Percentiles rank a stretch among this genome's conserved stretches.
phyloP scores from a whole-genome alignment of 2,888 invertebrate species.

The Drosophila setosimentum region DNA sequence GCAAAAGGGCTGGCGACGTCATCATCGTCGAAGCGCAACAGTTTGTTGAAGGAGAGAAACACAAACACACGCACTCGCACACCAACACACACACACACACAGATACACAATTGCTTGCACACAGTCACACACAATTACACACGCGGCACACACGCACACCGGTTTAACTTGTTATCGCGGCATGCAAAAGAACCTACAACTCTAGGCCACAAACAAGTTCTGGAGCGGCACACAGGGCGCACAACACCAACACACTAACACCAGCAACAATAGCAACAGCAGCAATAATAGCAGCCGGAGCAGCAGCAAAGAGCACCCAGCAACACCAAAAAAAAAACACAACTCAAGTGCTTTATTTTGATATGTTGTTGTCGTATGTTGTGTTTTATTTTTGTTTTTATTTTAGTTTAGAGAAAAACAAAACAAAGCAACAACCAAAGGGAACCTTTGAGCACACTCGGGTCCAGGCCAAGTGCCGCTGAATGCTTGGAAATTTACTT shows the following conservation, averaged over 20 bases:
- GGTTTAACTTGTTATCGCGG: slow-evolving; percentile 80
- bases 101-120: slow-evolving; percentile 15
- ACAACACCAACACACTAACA: slow-evolving; percentile 28
- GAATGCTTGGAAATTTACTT: slow-evolving; percentile 66
- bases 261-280: slow-evolving; percentile 29
- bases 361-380: slow-evolving; percentile 36
- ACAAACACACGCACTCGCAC: slow-evolving; percentile 34
- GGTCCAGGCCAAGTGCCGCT: slow-evolving; percentile 42
- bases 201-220: slow-evolving; percentile 77
- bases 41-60: slow-evolving; percentile 76
- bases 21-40: slow-evolving; percentile 71
- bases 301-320: slow-evolving; percentile 38
- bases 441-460: slow-evolving; percentile 40
- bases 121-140: slow-evolving; percentile 60
- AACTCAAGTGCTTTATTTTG: slow-evolving; percentile 74
- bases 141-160: slow-evolving; percentile 68
- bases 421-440: neutral
- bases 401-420: slow-evolving; percentile 28
- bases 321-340: slow-evolving; percentile 33
- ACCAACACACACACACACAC: slow-evolving; percentile 36
- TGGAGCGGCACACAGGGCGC: slow-evolving; percentile 71
- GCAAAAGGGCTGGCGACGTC: slow-evolving; percentile 64
- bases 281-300: slow-evolving; percentile 22
- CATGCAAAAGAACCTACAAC: slow-evolving; percentile 75
- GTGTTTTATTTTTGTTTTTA: slow-evolving; percentile 18